Base-by-base conservation (phyloP, 2,888 invertebrate species). In the Volucella inanis region DNA sequence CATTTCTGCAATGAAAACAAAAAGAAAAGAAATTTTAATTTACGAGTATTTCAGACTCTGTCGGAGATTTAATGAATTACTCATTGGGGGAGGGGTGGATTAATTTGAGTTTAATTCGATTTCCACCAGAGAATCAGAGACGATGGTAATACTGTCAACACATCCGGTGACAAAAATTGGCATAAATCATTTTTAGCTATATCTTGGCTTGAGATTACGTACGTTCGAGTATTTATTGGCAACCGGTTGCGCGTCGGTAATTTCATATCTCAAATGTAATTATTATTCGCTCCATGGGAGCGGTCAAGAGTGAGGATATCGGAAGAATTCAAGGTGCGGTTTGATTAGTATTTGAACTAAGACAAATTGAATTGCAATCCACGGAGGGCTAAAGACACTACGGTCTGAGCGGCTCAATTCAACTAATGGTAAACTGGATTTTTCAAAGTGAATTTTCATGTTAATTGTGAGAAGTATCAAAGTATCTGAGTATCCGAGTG, bases 1-100 rank as follows among this genome's bases (percentile, higher is more conserved):
- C 91, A 91, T 91, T 89, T 90, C 90, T 90, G 88, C 62, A 89
- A 89, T 62, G 74, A 87, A 83, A n/a, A 81, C 18, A 79, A 78
- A 68, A 72, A 54, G 52, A 52, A 61, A 70, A 65, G 47, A 72
- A 62, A 55, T 14, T 47, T 70, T 81, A 61, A 68, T 81, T 72
- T 72, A n/a, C n/a, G n/a, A n/a, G n/a, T n/a, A 77, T 85, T 77
- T 31, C 31, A 6, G 31, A 72, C 64, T 64, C 62, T 77, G 77
- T 78, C 82, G 47, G 22, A 18, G 52, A 49, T 47, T 41, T 12
- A 41, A 4, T 6, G 57, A 57, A 18, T 70, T 59, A 15, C 39
- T 38, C 41, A 10, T 38, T 59, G 10, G 41, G 39, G 15, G 22
- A 67, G 49, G 43, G 6, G 64, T 59, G 79, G 79, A 75, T 84